Conservation (phyloP, 2,797 vertebrate species). For the Morus bassanus region DNA sequence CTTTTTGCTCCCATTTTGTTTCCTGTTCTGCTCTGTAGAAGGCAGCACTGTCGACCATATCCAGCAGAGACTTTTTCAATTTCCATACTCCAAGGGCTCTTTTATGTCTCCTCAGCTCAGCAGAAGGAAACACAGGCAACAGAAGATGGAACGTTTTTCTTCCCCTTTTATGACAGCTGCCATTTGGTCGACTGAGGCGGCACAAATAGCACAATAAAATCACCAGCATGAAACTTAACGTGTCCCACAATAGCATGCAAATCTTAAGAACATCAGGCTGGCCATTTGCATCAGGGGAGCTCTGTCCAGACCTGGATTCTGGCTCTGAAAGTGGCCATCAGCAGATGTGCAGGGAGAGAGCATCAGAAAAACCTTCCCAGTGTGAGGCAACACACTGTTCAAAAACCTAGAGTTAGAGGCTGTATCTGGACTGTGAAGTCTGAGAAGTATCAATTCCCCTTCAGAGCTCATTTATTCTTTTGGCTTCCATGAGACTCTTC, state of each 20-base stretch:
- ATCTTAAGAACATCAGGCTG: neutral
- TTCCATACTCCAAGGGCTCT: neutral
- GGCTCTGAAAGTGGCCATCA: neutral
- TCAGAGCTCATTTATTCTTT: slow-evolving; percentile 12
- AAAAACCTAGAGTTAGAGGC: neutral
- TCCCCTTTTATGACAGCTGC: neutral
- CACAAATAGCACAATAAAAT: neutral
- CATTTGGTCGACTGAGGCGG: neutral
- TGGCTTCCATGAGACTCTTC: neutral
- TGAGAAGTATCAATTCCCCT: neutral
- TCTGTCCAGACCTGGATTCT: neutral
- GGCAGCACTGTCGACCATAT: neutral
- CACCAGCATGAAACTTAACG: neutral
- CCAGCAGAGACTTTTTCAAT: neutral
- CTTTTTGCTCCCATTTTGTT: neutral
- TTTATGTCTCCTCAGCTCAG: neutral
- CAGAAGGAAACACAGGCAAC: neutral
- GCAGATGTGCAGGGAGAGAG: slow-evolving; percentile 4
- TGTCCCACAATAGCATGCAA: neutral
- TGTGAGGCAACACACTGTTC: neutral
- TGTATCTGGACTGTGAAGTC: neutral
- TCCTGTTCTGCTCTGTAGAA: neutral
- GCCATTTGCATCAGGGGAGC: neutral
- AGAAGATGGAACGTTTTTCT: slow-evolving; percentile 6
- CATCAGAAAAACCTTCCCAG: neutral